These are phyloP conservation scores for Tenrec ecaudatus DNA, from an alignment of 2,113 vertebrate species.

Conservation along the genomic window DNA sequence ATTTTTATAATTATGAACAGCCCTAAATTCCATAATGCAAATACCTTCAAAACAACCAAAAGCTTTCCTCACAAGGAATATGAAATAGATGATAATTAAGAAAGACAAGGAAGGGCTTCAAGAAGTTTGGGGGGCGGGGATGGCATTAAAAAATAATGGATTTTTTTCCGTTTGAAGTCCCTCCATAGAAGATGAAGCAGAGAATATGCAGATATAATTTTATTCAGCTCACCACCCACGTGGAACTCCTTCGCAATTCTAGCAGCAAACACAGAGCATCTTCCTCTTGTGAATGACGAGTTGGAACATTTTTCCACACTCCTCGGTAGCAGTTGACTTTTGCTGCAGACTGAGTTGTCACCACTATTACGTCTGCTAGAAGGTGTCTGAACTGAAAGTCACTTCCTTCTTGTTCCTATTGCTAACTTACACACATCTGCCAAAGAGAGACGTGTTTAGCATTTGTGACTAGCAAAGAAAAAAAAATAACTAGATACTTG, in stretches of 20 bases:
- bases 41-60: not conserved
- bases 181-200: not conserved
- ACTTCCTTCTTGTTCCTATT: not conserved
- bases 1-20: not conserved
- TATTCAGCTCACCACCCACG: not conserved
- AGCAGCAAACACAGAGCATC: conserved; percentile 48
- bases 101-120: too few relatives aligned
- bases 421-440: conserved; percentile 21
- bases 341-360: conserved; percentile 44
- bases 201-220: not conserved
- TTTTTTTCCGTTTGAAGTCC: too few relatives aligned
- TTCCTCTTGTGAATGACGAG: conserved; percentile 4
- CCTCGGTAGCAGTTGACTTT: conserved; percentile 44
- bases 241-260: conserved; percentile 58
- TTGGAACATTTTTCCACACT: conserved; percentile 54
- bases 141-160: too few relatives aligned
- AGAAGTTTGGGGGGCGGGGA: too few relatives aligned
- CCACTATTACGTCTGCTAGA: not conserved
- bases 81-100: not conserved
- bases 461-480: conserved; percentile 22
- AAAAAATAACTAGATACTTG: conserved; percentile 53
- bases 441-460: conserved; percentile 1
- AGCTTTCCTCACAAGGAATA: not conserved
- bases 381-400: not conserved
- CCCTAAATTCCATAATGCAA: not conserved